These are phyloP conservation scores for Priocnemis perturbator DNA, from an alignment of 2,888 invertebrate genomes.

Conservation along the genomic window DNA sequence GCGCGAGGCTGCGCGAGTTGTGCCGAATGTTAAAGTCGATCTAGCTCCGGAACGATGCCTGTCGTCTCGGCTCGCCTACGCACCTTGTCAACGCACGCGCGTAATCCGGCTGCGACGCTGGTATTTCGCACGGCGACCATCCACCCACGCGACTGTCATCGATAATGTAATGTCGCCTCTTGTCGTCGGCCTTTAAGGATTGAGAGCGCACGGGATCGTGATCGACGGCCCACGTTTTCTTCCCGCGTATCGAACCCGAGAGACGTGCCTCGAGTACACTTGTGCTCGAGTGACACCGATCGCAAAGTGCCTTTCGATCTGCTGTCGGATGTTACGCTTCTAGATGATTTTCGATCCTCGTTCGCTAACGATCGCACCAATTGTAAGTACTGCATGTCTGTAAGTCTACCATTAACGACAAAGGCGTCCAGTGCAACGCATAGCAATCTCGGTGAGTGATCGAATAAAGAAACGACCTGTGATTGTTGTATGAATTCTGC, in stretches of 20 bases:
- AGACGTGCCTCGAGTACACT: background rate
- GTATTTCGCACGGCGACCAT: constrained; percentile 41
- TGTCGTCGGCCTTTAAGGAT: constrained; percentile 30
- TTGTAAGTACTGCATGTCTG: too few relatives aligned
- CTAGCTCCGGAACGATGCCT: too few relatives aligned
- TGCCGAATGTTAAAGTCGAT: too few relatives aligned
- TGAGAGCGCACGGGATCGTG: constrained; percentile 19
- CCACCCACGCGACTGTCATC: constrained; percentile 46
- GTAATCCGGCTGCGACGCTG: constrained; percentile 45
- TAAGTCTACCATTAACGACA: too few relatives aligned
- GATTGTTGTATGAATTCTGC: constrained; percentile 21
- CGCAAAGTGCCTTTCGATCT: too few relatives aligned
- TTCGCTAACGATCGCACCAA: too few relatives aligned
- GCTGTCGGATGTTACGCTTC: constrained; percentile 6
- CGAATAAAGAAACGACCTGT: too few relatives aligned
- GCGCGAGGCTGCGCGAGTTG: too few relatives aligned
- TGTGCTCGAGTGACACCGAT: too few relatives aligned
- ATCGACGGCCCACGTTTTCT: constrained; percentile 29
- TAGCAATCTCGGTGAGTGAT: too few relatives aligned
- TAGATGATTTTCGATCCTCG: constrained; percentile 14
- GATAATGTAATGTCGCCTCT: constrained; percentile 41
- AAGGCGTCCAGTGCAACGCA: too few relatives aligned
- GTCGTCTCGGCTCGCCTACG: too few relatives aligned
- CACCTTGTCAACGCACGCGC: constrained; percentile 20
- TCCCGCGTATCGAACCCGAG: background rate